These are phyloP conservation scores for Oreamnos americanus DNA, from an alignment of 2,113 vertebrate genomes.

Conservation along the genomic window DNA sequence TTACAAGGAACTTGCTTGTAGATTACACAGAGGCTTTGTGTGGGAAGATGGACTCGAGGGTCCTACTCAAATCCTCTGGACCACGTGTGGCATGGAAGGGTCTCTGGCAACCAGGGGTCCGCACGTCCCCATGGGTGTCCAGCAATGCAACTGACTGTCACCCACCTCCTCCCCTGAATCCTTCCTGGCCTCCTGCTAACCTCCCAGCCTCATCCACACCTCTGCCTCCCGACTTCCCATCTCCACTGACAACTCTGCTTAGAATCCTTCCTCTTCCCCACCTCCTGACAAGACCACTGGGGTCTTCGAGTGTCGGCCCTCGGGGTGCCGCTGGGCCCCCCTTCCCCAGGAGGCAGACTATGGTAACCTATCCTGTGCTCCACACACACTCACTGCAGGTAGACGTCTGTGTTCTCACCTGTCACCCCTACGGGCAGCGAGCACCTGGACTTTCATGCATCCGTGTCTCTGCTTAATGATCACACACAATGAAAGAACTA, in stretches of 20 bases:
- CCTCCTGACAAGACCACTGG: fast-evolving
- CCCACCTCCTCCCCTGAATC: not conserved
- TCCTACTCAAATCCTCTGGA: not conserved
- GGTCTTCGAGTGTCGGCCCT: fast-evolving
- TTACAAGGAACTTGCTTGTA: fast-evolving
- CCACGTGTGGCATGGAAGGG: fast-evolving
- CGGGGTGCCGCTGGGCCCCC: fast-evolving
- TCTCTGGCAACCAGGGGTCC: not conserved
- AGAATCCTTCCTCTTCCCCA: not conserved
- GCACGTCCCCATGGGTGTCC: fast-evolving
- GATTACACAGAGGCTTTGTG: fast-evolving
- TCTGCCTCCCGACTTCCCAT: not conserved
- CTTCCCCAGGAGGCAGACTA: not conserved
- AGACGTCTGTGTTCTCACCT: not conserved
- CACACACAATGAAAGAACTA: fast-evolving
- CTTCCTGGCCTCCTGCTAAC: not conserved
- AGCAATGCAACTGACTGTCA: fast-evolving
- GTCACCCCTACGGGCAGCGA: too few species aligned
- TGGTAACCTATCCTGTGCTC: not conserved
- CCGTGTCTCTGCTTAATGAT: fast-evolving
- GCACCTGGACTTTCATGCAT: not conserved
- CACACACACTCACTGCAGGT: not conserved
- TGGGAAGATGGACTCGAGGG: not conserved
- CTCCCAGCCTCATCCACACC: fast-evolving
- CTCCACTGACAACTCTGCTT: not conserved